Evolutionary conservation across 2,888 invertebrate species (phyloP), one percentile per base, ranked within the genome.

Genomic region (Agriopis aurantiaria): DNA sequence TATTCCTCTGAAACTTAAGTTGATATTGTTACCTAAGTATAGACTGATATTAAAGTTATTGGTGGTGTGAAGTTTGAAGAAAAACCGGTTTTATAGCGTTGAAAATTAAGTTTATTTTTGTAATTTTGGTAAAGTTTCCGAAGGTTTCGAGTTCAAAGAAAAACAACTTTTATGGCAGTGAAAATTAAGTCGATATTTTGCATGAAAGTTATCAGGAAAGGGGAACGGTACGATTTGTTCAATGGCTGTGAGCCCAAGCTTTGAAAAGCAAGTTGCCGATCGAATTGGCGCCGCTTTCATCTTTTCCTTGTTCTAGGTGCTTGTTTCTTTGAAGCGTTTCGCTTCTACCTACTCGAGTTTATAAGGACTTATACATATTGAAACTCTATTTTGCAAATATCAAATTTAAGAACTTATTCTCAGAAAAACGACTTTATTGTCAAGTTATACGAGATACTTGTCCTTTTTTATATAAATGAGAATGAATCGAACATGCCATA

Each of bases 201-300:
- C 48, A 0, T n/a, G 12, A 0, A 9, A 41, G 63, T 49, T 45
- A 51, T 56, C 59, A 23, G 58, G 43, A 12, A 14, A 48, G 48
- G 64, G 63, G 67, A 57, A 62, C 11, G 69, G 64, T 69, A 66
- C 68, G 72, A 76, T 76, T 68, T 74, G 74, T 64, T 70, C 73
- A 74, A 56, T 73, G 73, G 69, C 53, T 74, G 53, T 51, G 74
- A 69, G 68, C 49, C 41, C 43, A 55, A 63, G 68, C 65, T 72
- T 60, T 52, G 55, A 62, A 59, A 55, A 46, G 52, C 62, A 46
- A 51, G 59, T 64, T 58, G 51, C 65, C 46, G 60, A 56, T 61
- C 56, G 56, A 56, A 64, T 68, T 55, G 64, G 45, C 60, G 41
- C 65, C 64, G 48, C 65, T 41, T 65, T 56, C 51, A 58, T 53